Conservation (phyloP, 2,888 invertebrate species). For the Thera britannica region DNA sequence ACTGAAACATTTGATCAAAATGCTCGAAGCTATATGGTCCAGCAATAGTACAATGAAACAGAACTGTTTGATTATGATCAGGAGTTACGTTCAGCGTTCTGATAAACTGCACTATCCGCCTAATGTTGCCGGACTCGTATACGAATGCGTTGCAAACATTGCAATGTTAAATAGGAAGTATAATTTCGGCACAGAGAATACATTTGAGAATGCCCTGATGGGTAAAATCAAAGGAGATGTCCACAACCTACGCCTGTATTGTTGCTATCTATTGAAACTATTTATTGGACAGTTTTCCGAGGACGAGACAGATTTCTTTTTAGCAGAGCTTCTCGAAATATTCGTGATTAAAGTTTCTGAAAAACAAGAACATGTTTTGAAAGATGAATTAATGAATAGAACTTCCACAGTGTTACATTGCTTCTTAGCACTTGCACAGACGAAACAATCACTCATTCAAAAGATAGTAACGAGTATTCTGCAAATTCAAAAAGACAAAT, state of each 20-base stretch:
- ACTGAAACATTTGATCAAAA: slow-evolving; percentile 60
- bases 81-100: slow-evolving; percentile 68
- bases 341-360: slow-evolving; percentile 69
- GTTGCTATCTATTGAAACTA: slow-evolving; percentile 65
- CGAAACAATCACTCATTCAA: slow-evolving; percentile 79
- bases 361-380: slow-evolving; percentile 67
- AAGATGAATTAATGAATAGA: slow-evolving; percentile 85
- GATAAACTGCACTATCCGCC: slow-evolving; percentile 70
- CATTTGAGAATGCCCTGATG: slow-evolving; percentile 58
- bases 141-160: slow-evolving; percentile 73
- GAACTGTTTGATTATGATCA: slow-evolving; percentile 77
- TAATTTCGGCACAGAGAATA: slow-evolving; percentile 49
- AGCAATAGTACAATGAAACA: slow-evolving; percentile 60
- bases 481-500: slow-evolving; percentile 79
- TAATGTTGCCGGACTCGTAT: slow-evolving; percentile 66
- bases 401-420: slow-evolving; percentile 84
- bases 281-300: slow-evolving; percentile 49
- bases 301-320: slow-evolving; percentile 53
- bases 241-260: slow-evolving; percentile 68
- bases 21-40: slow-evolving; percentile 65
- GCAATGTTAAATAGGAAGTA: slow-evolving; percentile 54
- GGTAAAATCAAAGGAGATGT: slow-evolving; percentile 60
- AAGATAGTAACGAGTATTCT: slow-evolving; percentile 82
- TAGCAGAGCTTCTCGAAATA: slow-evolving; percentile 59
- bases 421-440: slow-evolving; percentile 79